Percentiles rank a stretch among this genome's conserved stretches.
Conservation (phyloP, 2,797 vertebrate genomes). For the Brachyalestes nurse region DNA sequence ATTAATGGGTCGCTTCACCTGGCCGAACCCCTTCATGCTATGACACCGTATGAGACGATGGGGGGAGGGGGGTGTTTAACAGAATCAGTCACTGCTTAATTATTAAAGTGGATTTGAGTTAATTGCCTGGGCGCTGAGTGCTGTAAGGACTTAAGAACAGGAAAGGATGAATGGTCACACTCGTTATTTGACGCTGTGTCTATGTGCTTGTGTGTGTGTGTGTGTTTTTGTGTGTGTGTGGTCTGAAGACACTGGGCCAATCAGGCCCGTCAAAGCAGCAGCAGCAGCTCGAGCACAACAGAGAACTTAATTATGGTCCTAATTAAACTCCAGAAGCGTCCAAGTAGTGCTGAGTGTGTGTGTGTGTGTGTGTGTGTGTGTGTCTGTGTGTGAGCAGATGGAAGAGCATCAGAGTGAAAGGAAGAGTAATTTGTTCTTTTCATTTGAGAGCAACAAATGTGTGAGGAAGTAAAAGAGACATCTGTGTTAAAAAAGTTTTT, state of each 20-base stretch:
- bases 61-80: background rate
- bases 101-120: slow-evolving; percentile 42
- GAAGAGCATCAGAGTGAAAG: background rate
- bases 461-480: background rate
- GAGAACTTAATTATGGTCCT: slow-evolving; percentile 9
- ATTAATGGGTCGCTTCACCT: background rate
- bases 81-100: slow-evolving; percentile 6
- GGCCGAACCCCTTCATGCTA: background rate
- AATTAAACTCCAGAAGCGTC: slow-evolving; percentile 6
- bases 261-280: slow-evolving; percentile 1
- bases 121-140: slow-evolving; percentile 25
- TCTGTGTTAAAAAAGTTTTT: too few species aligned
- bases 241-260: background rate
- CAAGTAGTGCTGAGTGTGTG: background rate
- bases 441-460: background rate
- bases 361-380: too few species aligned
- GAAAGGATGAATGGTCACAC: background rate
- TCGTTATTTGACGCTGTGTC: background rate
- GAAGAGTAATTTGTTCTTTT: background rate
- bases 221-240: background rate
- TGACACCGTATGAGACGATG: background rate
- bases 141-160: slow-evolving; percentile 4
- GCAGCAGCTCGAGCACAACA: background rate
- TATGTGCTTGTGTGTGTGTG: background rate
- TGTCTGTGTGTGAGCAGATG: background rate